Base-by-base conservation (phyloP, 1,140 invertebrate species). In the Papilio polyxenes region DNA sequence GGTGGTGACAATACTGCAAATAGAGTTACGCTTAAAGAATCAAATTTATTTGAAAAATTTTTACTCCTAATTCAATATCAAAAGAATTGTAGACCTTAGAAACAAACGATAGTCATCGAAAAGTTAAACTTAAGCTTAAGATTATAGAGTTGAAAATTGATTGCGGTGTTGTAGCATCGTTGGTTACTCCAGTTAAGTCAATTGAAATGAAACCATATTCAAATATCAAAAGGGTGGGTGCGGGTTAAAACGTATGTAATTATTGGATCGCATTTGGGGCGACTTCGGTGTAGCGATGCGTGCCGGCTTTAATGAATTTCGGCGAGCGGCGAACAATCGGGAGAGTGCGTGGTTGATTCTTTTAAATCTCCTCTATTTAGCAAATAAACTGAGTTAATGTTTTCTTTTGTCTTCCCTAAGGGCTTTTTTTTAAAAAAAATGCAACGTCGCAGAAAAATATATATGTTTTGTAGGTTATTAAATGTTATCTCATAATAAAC, bases 1-100 rank as follows among this genome's bases (percentile, higher is more conserved):
- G 92, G 91, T 88, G 91, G 92, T 93, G 93, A 94, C 93, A 94
- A 90, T 92, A 92, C 88, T 91, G 92, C 92, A 94, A 94, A 94
- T 94, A 93, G 88, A 90, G 91, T 93, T 92, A 93, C 92, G 87
- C 89, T 91, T 93, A 91, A 91, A 89, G 84, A 92, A 91, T 85
- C 86, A 89, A 91, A 90, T 88, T 87, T 88, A 86, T 92, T 90
- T 89, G 75, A 77, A 69, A 80, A 80, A 69, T 17, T 49, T 80
- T 80, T 15, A 37, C 84, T 85, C 87, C 88, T 86, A 85, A 86
- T 84, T 86, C 74, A 72, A 83, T 81, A 37, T 48, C 20, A 31
- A 83, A 17, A 56, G 80, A 83, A 85, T 69, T 75, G 20, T 82
- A n/a, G 81, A 51, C 79, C 56, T 72, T 80, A 83, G 75, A 23